Base-by-base conservation (phyloP, 2,113 vertebrate genomes). In the Sinocyclocheilus anophthalmus region DNA sequence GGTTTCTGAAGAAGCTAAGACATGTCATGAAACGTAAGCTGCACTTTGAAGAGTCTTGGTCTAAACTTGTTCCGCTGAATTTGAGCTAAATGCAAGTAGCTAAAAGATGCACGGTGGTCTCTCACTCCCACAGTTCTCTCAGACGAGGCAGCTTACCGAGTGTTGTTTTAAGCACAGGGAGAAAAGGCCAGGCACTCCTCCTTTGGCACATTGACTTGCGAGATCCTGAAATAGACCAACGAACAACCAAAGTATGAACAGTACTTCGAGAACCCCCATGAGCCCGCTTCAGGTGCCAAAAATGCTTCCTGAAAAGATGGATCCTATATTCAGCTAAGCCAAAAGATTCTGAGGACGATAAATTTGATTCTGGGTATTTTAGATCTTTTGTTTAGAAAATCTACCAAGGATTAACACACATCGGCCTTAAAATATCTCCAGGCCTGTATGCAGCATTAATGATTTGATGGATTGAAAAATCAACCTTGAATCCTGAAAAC, bases 161-260 rank as follows among this genome's bases (percentile, higher is more conserved):
- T 73, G 81, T 83, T 83, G 65, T 72, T 83, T 53, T 70, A 83
- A 83, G 48, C 81, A 70, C 48, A 57, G 81, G 67, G 67, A 24
- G 30, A 70, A 69, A 72, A 53, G 65, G 65, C 81, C 81, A 83
- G 65, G 24, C 81, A 72, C 81, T 39, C 48, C 81, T 39, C 26
- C 26, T 73, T 39, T 50, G 81, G 69, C 67, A 59, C 50, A 37
- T 24, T 42, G 53, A 57, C 26, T 73, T 84, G 80, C 42, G 5
- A 82, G 63, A 82, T 82, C 42, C 80, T 33, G 61, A 82, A 69
- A 82, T 82, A 67, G 80, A 69, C 42, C 37, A 24, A 26, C 39
- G 57, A 57, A 65, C 11, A 59, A 79, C 37, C 42, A 0, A 82
- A 82, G 42, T 53, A 69, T 82, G 42, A 69, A 48, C n/a, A 65